Conservation (phyloP, 1,140 invertebrate species). For the Solenopsis fugax region DNA sequence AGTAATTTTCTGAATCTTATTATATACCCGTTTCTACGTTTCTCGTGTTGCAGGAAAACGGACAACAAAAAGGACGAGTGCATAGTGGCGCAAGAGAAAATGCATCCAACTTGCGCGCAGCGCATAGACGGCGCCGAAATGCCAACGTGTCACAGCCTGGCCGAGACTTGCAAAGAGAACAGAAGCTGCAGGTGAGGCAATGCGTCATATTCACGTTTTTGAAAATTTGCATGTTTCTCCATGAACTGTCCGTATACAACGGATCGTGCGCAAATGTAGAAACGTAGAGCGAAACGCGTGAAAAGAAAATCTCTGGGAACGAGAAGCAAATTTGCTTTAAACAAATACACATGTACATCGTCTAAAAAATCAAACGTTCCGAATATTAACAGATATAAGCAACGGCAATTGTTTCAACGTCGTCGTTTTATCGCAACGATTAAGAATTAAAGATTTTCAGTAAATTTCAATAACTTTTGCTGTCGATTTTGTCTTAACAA, state of each 20-base stretch:
- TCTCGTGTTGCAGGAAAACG: slow-evolving; percentile 89
- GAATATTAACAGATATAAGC: slow-evolving; percentile 3
- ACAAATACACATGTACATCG: neutral
- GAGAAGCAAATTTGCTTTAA: neutral
- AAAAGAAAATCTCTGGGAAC: neutral
- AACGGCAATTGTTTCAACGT: neutral
- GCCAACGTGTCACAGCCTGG: slow-evolving; percentile 93
- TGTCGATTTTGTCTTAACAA: neutral
- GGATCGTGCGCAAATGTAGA: neutral
- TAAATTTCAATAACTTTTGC: neutral
- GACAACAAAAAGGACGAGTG: slow-evolving; percentile 94
- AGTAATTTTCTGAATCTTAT: slow-evolving; percentile 2
- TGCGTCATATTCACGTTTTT: slow-evolving; percentile 25
- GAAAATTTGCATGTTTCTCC: slow-evolving; percentile 43
- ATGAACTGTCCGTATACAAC: slow-evolving; percentile 20
- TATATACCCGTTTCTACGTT: neutral
- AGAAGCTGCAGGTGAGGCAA: slow-evolving; percentile 89
- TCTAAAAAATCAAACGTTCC: neutral
- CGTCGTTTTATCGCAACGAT: neutral
- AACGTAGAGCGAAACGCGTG: neutral
- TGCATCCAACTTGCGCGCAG: slow-evolving; percentile 95
- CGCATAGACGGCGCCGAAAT: slow-evolving; percentile 90
- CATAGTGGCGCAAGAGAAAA: slow-evolving; percentile 94
- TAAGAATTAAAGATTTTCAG: neutral
- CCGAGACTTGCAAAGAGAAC: slow-evolving; percentile 92